Conservation (phyloP, 1,140 invertebrate species). For the Wasmannia auropunctata region DNA sequence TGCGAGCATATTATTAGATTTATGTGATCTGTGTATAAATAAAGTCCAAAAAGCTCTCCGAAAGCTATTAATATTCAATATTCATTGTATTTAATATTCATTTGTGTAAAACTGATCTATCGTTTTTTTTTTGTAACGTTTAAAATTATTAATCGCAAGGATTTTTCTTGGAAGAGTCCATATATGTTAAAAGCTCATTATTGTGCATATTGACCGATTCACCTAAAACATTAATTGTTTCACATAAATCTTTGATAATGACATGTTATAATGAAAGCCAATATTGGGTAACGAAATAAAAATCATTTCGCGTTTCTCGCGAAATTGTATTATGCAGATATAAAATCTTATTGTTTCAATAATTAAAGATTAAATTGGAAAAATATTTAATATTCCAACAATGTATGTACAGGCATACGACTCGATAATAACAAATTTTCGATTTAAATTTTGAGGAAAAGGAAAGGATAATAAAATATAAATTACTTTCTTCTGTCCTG, state of each 20-base stretch:
- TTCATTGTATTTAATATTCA: conserved; percentile 2
- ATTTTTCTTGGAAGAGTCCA: conserved; percentile 27
- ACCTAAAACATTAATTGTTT: conserved; percentile 45
- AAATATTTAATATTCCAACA: conserved; percentile 2
- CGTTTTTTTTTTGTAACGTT: conserved; percentile 14
- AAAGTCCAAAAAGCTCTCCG: not conserved
- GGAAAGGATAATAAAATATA: not conserved
- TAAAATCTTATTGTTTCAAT: not conserved
- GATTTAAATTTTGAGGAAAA: not conserved
- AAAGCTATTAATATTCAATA: conserved; percentile 19
- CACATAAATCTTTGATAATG: conserved; percentile 73
- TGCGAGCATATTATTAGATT: conserved; percentile 58
- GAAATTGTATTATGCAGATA: not conserved
- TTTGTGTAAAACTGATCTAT: conserved; percentile 5
- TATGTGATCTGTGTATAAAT: conserved; percentile 61
- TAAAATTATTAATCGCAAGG: not conserved
- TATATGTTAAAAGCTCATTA: conserved; percentile 9
- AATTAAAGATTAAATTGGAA: conserved; percentile 4
- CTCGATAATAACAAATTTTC: not conserved
- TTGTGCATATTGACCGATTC: conserved; percentile 15
- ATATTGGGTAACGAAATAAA: conserved; percentile 43
- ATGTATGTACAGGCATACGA: not conserved
- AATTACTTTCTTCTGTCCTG: not conserved
- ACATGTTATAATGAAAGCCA: conserved; percentile 50
- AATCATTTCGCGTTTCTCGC: not conserved